Evolutionary conservation across 2,888 invertebrate genomes (phyloP).

Genomic region (Lasioglossum figueresi): DNA sequence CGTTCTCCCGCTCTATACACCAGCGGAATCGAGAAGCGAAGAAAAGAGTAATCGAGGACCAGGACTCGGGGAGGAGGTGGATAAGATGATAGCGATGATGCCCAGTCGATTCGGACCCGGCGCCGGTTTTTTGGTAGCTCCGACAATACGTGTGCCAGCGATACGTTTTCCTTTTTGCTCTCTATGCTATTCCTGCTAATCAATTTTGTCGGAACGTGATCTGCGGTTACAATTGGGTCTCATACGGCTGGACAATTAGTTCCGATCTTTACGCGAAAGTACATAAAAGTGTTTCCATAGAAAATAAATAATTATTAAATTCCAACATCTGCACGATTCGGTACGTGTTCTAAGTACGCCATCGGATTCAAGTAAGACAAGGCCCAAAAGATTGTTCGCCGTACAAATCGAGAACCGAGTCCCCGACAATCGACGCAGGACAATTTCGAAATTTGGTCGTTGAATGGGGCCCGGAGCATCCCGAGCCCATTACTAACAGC

Average conservation of each 20-base stretch:
- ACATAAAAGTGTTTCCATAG: no score
- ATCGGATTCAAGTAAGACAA: no score
- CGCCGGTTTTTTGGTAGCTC: not conserved
- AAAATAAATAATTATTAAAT: no score
- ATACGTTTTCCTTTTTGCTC: not conserved
- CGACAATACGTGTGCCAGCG: conserved; percentile 3
- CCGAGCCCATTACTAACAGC: conserved; percentile 32
- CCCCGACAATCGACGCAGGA: not conserved
- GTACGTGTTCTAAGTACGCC: no score
- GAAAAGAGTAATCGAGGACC: conserved; percentile 57
- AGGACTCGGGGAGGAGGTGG: conserved; percentile 44
- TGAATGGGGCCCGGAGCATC: not conserved
- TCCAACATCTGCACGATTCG: no score
- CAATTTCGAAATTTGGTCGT: conserved; percentile 16
- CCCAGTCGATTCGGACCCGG: conserved; percentile 18
- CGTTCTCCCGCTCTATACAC: not conserved
- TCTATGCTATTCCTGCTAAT: not conserved
- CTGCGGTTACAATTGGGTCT: no score
- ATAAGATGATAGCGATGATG: conserved; percentile 35
- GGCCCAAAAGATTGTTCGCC: no score
- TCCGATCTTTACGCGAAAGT: no score
- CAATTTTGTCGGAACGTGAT: not conserved
- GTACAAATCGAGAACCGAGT: not conserved
- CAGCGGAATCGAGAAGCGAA: conserved; percentile 57
- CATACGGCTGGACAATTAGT: no score